Evolutionary conservation across 2,888 invertebrate genomes (phyloP).

Genomic region (Ormyrus rosae): DNA sequence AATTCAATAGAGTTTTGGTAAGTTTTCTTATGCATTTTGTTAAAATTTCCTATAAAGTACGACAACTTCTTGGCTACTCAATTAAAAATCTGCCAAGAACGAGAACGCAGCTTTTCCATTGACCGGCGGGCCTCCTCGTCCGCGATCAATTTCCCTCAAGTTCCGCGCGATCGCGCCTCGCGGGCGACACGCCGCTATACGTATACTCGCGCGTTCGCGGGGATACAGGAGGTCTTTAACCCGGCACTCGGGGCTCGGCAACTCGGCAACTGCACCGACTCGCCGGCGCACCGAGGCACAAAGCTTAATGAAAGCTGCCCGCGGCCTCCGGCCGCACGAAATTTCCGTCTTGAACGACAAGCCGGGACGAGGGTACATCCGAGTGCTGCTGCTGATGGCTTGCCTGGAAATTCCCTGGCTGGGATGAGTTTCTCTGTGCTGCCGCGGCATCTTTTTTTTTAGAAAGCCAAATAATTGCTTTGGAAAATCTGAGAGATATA

Average conservation of each 20-base stretch:
- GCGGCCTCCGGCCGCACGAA: conserved; percentile 21
- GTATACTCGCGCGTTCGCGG: neutral
- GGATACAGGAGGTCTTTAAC: conserved; percentile 38
- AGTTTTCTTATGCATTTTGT: too few relatives aligned
- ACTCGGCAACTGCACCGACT: neutral
- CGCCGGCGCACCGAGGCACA: neutral
- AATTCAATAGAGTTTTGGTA: too few relatives aligned
- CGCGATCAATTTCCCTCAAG: neutral
- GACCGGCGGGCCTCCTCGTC: too few relatives aligned
- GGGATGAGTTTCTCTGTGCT: too few relatives aligned
- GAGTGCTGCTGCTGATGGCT: too few relatives aligned
- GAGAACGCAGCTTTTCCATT: too few relatives aligned
- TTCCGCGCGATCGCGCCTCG: conserved; percentile 37
- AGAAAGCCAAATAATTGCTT: neutral
- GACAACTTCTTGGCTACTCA: too few relatives aligned
- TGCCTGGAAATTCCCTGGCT: too few relatives aligned
- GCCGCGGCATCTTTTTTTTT: neutral
- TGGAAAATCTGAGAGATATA: too few relatives aligned
- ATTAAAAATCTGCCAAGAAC: too few relatives aligned
- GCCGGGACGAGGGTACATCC: too few relatives aligned
- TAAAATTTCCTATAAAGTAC: too few relatives aligned
- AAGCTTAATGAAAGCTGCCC: conserved; percentile 30
- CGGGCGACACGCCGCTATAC: conserved; percentile 3
- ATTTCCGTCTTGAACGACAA: conserved; percentile 28
- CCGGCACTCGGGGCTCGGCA: neutral